A percentile compares a stretch with the other conserved stretches of the same genome.
phyloP scores from a whole-genome alignment of 2,888 invertebrate genomes.

The Pyrrhosoma nymphula region DNA sequence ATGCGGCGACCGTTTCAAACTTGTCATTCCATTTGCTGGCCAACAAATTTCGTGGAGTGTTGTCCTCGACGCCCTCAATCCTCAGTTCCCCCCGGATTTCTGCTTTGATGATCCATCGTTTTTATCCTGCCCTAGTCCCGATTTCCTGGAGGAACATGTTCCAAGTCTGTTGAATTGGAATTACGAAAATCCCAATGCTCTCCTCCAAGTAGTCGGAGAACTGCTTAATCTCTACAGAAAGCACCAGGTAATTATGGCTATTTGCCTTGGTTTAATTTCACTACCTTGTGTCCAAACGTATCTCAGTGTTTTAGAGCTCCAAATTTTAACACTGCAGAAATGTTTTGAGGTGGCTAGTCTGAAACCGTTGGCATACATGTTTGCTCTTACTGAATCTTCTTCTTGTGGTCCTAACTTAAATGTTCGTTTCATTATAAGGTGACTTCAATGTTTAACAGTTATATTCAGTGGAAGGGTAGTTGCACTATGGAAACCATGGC shows the following conservation, averaged over 20 bases:
- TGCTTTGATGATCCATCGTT: conserved; percentile 66
- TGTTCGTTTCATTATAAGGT: too few relatives aligned
- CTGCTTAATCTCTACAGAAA: conserved; percentile 55
- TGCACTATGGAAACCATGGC: too few relatives aligned
- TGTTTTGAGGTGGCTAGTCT: too few relatives aligned
- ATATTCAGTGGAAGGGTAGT: too few relatives aligned
- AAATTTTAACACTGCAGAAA: too few relatives aligned
- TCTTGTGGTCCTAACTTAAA: too few relatives aligned
- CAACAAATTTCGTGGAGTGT: conserved; percentile 64
- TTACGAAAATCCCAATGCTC: conserved; percentile 34
- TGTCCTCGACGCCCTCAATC: conserved; percentile 55
- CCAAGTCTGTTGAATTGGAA: conserved; percentile 65
- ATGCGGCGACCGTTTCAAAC: conserved; percentile 64
- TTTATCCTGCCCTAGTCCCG: conserved; percentile 28
- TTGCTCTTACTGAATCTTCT: too few relatives aligned
- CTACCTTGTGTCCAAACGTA: neutral
- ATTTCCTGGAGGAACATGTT: conserved; percentile 57
- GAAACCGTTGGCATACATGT: too few relatives aligned
- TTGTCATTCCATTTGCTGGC: conserved; percentile 67
- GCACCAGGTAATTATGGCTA: conserved; percentile 31
- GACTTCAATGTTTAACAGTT: too few relatives aligned
- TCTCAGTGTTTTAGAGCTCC: too few relatives aligned
- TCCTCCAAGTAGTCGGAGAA: conserved; percentile 57
- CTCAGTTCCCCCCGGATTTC: conserved; percentile 60
- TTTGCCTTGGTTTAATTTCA: too few relatives aligned